Conservation (phyloP, 2,113 vertebrate genomes). For the Pachyramphus minor region DNA sequence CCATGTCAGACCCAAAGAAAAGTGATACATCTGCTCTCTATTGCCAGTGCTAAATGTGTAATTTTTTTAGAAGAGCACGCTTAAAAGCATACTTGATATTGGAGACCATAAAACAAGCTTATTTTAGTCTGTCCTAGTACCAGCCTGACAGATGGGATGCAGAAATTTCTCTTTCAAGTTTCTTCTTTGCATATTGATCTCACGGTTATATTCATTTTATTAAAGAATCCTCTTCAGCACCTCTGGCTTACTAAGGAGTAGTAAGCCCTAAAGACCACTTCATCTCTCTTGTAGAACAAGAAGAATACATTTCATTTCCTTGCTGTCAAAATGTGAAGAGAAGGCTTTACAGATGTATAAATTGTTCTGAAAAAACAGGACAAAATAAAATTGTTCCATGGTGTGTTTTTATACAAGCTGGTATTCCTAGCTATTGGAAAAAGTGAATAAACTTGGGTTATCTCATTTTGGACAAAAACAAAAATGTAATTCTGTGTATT, state of each 20-base stretch:
- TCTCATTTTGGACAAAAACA: background rate
- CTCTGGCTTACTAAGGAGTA: background rate
- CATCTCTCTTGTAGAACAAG: background rate
- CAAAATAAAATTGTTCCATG: rapidly evolving
- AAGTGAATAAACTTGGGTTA: background rate
- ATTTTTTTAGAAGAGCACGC: background rate
- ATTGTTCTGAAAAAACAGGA: background rate
- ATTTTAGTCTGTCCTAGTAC: background rate
- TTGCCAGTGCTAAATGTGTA: background rate
- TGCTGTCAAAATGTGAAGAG: background rate
- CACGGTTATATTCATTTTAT: background rate
- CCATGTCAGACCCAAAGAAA: background rate
- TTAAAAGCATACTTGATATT: background rate
- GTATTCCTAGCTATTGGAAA: background rate
- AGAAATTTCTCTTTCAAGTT: background rate
- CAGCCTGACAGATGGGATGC: background rate
- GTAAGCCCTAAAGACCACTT: background rate
- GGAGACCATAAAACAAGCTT: background rate
- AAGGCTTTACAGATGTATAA: background rate
- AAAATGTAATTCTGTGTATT: background rate
- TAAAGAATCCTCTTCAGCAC: background rate
- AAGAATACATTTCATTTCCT: background rate
- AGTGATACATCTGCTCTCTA: background rate
- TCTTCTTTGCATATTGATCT: background rate
- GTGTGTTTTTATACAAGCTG: background rate